phyloP scores from a whole-genome alignment of 2,113 vertebrate genomes.

The Enhydra lutris region DNA sequence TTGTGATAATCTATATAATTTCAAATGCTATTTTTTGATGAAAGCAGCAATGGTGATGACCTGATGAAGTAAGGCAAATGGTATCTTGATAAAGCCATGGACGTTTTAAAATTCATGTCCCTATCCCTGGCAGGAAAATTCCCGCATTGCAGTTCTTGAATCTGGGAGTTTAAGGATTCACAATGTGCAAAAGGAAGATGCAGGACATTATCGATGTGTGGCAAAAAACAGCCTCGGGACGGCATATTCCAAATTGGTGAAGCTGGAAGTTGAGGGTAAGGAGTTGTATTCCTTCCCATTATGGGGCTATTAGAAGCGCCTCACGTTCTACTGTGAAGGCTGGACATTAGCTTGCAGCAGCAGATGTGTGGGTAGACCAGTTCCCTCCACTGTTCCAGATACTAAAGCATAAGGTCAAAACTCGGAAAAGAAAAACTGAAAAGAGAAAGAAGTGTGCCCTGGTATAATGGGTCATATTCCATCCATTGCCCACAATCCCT shows the following conservation, averaged over 20 bases:
- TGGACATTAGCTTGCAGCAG: neutral
- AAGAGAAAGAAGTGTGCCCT: neutral
- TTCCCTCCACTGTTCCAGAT: neutral
- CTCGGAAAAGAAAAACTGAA: neutral
- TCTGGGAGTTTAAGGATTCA: conserved; percentile 95
- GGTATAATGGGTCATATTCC: neutral
- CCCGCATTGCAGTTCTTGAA: conserved; percentile 92
- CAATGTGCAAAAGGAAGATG: conserved; percentile 94
- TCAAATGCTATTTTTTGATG: neutral
- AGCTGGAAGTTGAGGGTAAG: conserved; percentile 94
- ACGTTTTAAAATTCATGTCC: neutral
- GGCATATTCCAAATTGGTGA: conserved; percentile 92
- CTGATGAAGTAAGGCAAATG: neutral
- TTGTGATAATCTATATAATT: neutral
- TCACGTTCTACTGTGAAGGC: neutral
- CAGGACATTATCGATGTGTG: conserved; percentile 94
- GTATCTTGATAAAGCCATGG: neutral
- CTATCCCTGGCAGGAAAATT: conserved; percentile 84
- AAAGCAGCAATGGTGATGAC: neutral
- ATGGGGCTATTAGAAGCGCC: neutral
- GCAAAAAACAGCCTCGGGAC: conserved; percentile 97
- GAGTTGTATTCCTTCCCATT: neutral
- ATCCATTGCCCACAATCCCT: neutral
- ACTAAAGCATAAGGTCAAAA: neutral
- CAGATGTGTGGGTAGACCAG: neutral